Evolutionary conservation across 2,113 vertebrate genomes (phyloP).

Genomic region (Amblyopsis rosae): DNA sequence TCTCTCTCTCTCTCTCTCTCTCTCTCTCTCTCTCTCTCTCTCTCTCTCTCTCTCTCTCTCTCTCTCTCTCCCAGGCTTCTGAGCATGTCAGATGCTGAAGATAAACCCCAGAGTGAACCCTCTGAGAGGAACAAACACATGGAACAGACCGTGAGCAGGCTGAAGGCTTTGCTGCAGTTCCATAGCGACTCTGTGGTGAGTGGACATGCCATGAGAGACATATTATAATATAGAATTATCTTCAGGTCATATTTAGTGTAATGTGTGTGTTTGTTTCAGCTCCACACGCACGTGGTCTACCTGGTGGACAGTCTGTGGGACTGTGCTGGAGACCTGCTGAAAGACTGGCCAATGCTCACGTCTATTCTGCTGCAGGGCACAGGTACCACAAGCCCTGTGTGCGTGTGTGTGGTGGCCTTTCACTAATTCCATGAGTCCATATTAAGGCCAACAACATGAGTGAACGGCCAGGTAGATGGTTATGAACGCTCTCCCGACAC

Average conservation of each 20-base stretch:
- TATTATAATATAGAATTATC: background rate
- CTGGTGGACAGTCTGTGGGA: conserved; percentile 94
- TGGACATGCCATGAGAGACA: background rate
- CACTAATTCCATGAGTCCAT: too few relatives aligned
- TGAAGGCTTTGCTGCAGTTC: conserved; percentile 82
- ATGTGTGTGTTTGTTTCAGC: conserved; percentile 56
- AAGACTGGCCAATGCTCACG: conserved; percentile 87
- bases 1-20: too few relatives aligned
- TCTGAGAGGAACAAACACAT: conserved; percentile 59
- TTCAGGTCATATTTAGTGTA: background rate
- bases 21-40: too few relatives aligned
- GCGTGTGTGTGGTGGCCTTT: background rate
- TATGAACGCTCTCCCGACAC: too few relatives aligned
- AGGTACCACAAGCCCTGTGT: conserved; percentile 59
- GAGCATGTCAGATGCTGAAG: conserved; percentile 41
- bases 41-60: background rate
- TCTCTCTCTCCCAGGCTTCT: conserved; percentile 74
- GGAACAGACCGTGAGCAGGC: conserved; percentile 50
- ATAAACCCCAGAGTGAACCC: conserved; percentile 43
- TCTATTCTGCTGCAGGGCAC: conserved; percentile 77
- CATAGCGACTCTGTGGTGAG: conserved; percentile 83
- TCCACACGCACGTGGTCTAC: conserved; percentile 87
- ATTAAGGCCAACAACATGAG: too few relatives aligned
- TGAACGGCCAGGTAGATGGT: too few relatives aligned
- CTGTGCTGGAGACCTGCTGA: conserved; percentile 81